Base-by-base conservation (phyloP, 2,113 vertebrate genomes). In the Pogona vitticeps region DNA sequence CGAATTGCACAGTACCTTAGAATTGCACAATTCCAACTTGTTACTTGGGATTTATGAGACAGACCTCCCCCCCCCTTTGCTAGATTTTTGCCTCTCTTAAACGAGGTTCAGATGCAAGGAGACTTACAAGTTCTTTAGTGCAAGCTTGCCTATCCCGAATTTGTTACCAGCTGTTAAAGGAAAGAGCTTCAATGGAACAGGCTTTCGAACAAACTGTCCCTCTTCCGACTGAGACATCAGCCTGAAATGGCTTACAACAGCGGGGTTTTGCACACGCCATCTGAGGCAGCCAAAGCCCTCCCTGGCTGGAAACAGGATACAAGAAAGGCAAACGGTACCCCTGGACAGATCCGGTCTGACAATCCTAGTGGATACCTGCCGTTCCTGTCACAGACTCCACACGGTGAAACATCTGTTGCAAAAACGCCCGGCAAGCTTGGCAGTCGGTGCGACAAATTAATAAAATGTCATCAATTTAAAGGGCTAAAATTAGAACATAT, bases 381-480 rank as follows among this genome's bases (percentile, higher is more conserved):
- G 33, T 38, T 91, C 36, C 67, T 79, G 82, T 21, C 33, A 78
- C 65, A 12, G 7, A 2, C n/a, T 89, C 89, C 82, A 67, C 75
- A 1, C 83, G 79, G 84, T 10, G 80, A 88, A 80, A 65, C 59
- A 88, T 56, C 87, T 77, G 75, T 87, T 83, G 82, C 38, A 40
- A 73, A n/a, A 91, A 38, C 13, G 12, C 52, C 6, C 38, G 20
- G 63, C 42, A 68, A 68, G 61, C 76, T 76, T 85, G 70, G 40
- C 76, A 73, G n/a, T 3, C 13, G 65, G 86, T 75, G 78, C 65
- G 23, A 72, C 42, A 89, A 80, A 59, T 80, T 85, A 90, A 82
- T 80, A 85, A 93, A 92, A 82, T 59, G 91, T 68, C 80, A 79
- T 40, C 72, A 71, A 63, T 4, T 84, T 79, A 86, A n/a, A 84